Evolutionary conservation across 2,797 vertebrate species (phyloP).

Genomic region (Brotogeris chrysoptera): DNA sequence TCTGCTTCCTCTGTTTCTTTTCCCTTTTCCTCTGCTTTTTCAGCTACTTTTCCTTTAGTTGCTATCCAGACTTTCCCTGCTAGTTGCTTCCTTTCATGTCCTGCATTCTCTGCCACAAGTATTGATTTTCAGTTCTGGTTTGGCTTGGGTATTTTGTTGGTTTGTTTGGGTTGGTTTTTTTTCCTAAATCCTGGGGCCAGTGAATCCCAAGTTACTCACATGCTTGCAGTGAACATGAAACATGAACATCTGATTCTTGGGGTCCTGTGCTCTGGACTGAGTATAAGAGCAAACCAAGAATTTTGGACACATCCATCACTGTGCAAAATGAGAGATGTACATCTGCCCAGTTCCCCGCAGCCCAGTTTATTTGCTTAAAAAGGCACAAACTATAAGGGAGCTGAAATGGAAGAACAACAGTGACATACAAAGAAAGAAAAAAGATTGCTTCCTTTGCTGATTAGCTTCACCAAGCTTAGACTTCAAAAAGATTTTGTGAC

Average conservation of each 20-base stretch:
- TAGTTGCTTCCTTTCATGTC: neutral
- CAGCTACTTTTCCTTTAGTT: neutral
- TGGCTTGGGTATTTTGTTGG: neutral
- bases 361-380: slow-evolving; percentile 13
- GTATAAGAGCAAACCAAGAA: neutral
- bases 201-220: neutral
- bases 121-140: neutral
- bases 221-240: neutral
- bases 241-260: neutral
- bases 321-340: neutral
- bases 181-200: neutral
- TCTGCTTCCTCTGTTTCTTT: neutral
- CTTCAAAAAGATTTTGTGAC: slow-evolving; percentile 39
- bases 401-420: neutral
- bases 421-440: slow-evolving; percentile 1
- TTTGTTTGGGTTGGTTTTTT: neutral
- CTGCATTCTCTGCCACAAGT: neutral
- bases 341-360: neutral
- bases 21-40: neutral
- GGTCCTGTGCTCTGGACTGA: neutral
- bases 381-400: neutral
- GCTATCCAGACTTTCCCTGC: neutral
- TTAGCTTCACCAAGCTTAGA: slow-evolving; percentile 22
- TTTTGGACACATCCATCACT: neutral
- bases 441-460: slow-evolving; percentile 21